phyloP scores from a whole-genome alignment of 2,113 vertebrate genomes.

The Mobula birostris region DNA sequence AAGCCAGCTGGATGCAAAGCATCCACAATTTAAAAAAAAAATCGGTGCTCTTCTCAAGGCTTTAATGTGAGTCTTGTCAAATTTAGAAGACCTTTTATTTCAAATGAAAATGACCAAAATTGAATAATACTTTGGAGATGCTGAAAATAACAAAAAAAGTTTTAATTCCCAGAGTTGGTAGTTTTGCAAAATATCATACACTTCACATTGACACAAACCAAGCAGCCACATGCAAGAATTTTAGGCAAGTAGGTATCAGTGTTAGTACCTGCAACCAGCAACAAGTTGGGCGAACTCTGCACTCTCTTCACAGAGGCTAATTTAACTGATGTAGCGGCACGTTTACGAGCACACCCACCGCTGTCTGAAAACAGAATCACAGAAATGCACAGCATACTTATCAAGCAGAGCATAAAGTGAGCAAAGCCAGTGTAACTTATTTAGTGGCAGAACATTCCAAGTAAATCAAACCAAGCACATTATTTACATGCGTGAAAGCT shows the following conservation, averaged over 20 bases:
- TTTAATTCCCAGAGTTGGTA: background rate
- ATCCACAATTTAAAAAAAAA: background rate
- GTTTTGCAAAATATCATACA: background rate
- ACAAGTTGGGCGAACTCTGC: conserved; percentile 92
- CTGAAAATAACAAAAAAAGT: background rate
- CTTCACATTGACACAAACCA: background rate
- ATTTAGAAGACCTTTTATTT: background rate
- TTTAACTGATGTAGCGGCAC: conserved; percentile 79
- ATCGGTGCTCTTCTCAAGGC: background rate
- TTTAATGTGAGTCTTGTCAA: background rate
- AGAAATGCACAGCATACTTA: conserved; percentile 50
- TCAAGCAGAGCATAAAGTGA: conserved; percentile 53
- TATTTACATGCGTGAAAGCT: background rate
- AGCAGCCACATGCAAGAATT: background rate
- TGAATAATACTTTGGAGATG: conserved; percentile 27
- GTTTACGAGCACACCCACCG: conserved; percentile 83
- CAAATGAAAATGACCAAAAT: background rate
- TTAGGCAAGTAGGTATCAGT: conserved; percentile 31
- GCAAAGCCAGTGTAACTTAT: conserved; percentile 63
- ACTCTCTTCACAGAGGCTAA: conserved; percentile 96
- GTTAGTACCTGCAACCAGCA: conserved; percentile 80
- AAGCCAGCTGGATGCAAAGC: background rate
- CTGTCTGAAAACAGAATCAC: conserved; percentile 87
- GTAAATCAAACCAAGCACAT: background rate
- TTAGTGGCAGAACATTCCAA: conserved; percentile 37